Conservation (phyloP, 2,888 invertebrate genomes). For the Nesidiocoris tenuis region DNA sequence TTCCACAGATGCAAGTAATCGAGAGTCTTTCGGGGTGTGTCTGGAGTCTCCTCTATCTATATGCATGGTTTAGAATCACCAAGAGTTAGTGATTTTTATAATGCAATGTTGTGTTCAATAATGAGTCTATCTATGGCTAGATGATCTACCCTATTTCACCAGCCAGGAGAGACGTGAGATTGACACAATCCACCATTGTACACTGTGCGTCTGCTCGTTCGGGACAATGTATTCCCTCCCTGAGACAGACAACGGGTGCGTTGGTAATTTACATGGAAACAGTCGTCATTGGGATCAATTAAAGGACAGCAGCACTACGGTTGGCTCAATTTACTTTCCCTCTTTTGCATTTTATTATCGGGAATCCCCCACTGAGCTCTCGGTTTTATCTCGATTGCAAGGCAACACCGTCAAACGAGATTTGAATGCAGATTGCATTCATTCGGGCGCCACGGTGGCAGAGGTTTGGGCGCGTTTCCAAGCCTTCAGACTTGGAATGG, state of each 20-base stretch:
- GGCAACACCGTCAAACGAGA: background rate
- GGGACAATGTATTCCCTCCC: background rate
- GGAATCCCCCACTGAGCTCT: background rate
- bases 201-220: background rate
- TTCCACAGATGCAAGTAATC: too few relatives aligned
- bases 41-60: too few relatives aligned
- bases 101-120: too few relatives aligned
- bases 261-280: conserved; percentile 40
- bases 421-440: background rate
- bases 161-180: background rate
- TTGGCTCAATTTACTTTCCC: conserved; percentile 21
- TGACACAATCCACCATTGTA: background rate
- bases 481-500: too few relatives aligned
- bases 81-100: too few relatives aligned
- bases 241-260: background rate
- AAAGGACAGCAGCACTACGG: conserved; percentile 19
- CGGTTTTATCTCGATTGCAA: background rate
- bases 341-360: background rate
- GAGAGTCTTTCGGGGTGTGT: too few relatives aligned
- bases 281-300: conserved; percentile 38
- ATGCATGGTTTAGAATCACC: too few relatives aligned
- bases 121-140: too few relatives aligned
- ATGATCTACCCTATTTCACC: too few relatives aligned
- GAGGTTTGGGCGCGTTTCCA: too few relatives aligned
- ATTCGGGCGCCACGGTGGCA: too few relatives aligned